Percentiles rank a stretch among this genome's conserved stretches.
phyloP scores from a whole-genome alignment of 1,140 invertebrate genomes.

The Calliphora vicina region DNA sequence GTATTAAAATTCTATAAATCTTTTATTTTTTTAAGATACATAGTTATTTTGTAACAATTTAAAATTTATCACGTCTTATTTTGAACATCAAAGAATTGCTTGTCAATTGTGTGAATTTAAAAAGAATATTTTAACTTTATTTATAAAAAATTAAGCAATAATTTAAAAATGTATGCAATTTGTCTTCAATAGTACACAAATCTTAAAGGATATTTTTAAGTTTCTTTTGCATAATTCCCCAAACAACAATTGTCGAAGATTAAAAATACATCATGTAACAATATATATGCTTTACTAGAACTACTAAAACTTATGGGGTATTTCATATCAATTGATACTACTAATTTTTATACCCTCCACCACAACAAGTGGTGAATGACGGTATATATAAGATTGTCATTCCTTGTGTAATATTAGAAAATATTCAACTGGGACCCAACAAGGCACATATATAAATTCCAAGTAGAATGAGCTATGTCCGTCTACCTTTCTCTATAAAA shows the following conservation, averaged over 20 bases:
- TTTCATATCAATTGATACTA: background rate
- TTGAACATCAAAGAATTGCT: background rate
- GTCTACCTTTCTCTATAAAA: too few species aligned
- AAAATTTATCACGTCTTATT: background rate
- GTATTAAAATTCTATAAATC: background rate
- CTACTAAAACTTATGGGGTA: background rate
- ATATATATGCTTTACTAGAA: background rate
- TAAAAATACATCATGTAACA: slow-evolving; percentile 40
- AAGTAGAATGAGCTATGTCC: too few species aligned
- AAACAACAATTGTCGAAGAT: slow-evolving; percentile 39
- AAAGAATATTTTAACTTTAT: background rate
- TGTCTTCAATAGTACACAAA: background rate
- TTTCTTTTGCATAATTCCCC: slow-evolving; percentile 35
- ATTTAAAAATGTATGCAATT: background rate
- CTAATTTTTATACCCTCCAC: too few species aligned
- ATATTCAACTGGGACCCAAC: too few species aligned
- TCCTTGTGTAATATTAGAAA: too few species aligned
- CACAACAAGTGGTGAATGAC: too few species aligned
- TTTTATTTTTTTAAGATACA: too few species aligned
- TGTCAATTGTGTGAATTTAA: background rate
- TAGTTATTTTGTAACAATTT: background rate
- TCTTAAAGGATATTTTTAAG: background rate
- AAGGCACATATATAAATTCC: too few species aligned
- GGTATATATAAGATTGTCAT: too few species aligned
- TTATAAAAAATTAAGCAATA: background rate